Conservation (phyloP, 1,140 invertebrate species). For the Drosophila sulfurigaster region DNA sequence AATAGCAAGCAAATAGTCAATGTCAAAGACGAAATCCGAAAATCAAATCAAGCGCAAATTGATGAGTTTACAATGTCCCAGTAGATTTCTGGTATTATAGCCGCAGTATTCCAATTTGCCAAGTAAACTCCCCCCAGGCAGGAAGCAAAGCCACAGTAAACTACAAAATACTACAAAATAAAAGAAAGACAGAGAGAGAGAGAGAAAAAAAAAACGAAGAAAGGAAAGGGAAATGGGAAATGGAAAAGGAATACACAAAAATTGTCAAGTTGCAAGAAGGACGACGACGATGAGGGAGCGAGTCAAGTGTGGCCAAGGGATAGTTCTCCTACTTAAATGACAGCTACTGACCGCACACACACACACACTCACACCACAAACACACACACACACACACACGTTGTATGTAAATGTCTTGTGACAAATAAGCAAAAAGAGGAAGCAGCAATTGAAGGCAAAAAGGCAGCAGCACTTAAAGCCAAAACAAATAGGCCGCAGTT, state of each 20-base stretch:
- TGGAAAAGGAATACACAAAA: slow-evolving; percentile 9
- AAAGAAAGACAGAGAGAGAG: background rate
- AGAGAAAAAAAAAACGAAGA: background rate
- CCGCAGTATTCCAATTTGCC: slow-evolving; percentile 53
- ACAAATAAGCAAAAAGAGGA: slow-evolving; percentile 35
- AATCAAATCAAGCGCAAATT: slow-evolving; percentile 51
- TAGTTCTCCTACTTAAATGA: slow-evolving; percentile 30
- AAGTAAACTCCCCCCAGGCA: slow-evolving; percentile 4
- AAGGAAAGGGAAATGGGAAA: background rate
- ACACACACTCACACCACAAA: background rate
- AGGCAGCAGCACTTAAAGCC: background rate
- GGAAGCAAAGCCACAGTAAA: background rate
- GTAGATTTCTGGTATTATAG: slow-evolving; percentile 44
- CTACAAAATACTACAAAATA: too few species aligned
- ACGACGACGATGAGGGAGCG: background rate
- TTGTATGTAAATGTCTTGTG: slow-evolving; percentile 46
- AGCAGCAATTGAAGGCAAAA: too few species aligned
- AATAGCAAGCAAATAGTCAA: slow-evolving; percentile 13
- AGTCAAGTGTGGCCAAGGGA: background rate
- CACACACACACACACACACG: background rate
- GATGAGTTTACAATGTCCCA: slow-evolving; percentile 55
- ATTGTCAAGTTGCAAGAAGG: background rate
- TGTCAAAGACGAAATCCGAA: slow-evolving; percentile 20
- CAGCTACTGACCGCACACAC: slow-evolving; percentile 23
- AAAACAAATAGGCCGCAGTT: slow-evolving; percentile 48